Conservation (phyloP, 37 sponge, comb jelly and placozoan genomes). For the Crambe crambe region DNA sequence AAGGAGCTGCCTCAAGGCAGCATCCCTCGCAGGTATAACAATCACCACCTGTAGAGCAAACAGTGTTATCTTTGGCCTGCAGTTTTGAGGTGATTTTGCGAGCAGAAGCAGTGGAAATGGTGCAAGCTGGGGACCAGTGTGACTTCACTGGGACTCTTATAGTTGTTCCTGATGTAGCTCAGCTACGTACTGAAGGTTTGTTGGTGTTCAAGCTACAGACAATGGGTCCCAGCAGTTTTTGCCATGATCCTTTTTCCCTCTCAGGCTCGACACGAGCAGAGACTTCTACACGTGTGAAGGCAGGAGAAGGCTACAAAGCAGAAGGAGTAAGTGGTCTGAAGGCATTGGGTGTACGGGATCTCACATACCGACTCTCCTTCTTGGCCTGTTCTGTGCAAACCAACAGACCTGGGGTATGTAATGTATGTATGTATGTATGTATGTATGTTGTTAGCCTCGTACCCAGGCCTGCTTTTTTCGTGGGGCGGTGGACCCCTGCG, state of each 20-base stretch:
- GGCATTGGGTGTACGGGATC: conserved; percentile 94
- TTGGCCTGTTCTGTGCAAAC: conserved; percentile 85
- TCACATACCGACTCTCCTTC: conserved; percentile 95
- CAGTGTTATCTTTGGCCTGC: background rate
- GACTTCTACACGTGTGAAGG: conserved; percentile 53
- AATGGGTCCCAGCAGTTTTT: background rate
- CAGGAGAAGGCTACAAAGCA: conserved; percentile 51
- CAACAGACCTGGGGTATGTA: conserved; percentile 58
- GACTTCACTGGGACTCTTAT: conserved; percentile 98
- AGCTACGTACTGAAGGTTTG: conserved; percentile 79
- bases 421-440: background rate
- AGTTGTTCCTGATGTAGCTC: conserved; percentile 95
- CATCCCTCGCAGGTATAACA: conserved; percentile 87
- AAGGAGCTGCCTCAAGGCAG: conserved; percentile 94
- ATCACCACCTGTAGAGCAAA: too few relatives aligned
- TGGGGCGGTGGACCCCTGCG: background rate
- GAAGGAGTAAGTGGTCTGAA: conserved; percentile 94
- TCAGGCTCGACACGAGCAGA: conserved; percentile 73
- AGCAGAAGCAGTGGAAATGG: conserved; percentile 92
- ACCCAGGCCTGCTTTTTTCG: background rate
- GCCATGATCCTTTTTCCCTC: background rate
- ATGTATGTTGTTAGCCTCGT: background rate
- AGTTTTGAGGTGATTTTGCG: conserved; percentile 93
- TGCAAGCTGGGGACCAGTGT: conserved; percentile 97
- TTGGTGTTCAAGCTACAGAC: background rate